phyloP scores from a whole-genome alignment of 2,888 invertebrate genomes.

The Epirrhoe alternata region DNA sequence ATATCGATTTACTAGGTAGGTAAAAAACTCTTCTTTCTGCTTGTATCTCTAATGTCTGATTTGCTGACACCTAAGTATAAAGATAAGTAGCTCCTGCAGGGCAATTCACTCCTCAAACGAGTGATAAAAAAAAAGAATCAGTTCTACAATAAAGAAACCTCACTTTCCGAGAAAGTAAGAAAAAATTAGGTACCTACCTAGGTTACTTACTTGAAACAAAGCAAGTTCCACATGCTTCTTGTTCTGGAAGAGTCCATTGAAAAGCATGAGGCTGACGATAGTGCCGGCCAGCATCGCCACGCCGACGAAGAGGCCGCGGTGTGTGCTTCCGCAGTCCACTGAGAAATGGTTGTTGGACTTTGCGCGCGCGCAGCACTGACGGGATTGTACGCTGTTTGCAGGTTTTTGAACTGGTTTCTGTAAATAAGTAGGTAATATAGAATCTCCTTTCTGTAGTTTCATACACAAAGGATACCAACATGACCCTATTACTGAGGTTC shows the following conservation, averaged over 20 bases:
- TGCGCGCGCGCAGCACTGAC: slow-evolving; percentile 62
- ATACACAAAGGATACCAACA: too few relatives aligned
- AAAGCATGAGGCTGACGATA: slow-evolving; percentile 89
- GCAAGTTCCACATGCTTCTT: slow-evolving; percentile 83
- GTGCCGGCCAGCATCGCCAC: slow-evolving; percentile 88
- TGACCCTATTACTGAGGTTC: too few relatives aligned
- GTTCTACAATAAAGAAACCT: too few relatives aligned
- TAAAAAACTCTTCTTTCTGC: too few relatives aligned
- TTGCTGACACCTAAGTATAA: too few relatives aligned
- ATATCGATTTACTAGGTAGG: too few relatives aligned
- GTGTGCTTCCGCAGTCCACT: slow-evolving; percentile 90
- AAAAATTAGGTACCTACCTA: neutral
- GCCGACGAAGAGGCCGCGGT: slow-evolving; percentile 88
- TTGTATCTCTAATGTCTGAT: too few relatives aligned
- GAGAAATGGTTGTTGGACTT: slow-evolving; percentile 85
- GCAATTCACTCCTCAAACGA: too few relatives aligned
- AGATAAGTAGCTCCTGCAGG: too few relatives aligned
- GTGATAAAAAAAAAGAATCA: too few relatives aligned
- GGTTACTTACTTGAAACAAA: slow-evolving; percentile 54
- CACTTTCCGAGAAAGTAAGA: too few relatives aligned
- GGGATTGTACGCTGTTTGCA: slow-evolving; percentile 44
- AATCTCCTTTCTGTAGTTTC: neutral
- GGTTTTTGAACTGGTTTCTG: slow-evolving; percentile 53
- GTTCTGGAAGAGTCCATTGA: slow-evolving; percentile 87
- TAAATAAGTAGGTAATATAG: slow-evolving; percentile 18